Base-by-base conservation (phyloP, 2,797 vertebrate species). In the Diplodus sargus region DNA sequence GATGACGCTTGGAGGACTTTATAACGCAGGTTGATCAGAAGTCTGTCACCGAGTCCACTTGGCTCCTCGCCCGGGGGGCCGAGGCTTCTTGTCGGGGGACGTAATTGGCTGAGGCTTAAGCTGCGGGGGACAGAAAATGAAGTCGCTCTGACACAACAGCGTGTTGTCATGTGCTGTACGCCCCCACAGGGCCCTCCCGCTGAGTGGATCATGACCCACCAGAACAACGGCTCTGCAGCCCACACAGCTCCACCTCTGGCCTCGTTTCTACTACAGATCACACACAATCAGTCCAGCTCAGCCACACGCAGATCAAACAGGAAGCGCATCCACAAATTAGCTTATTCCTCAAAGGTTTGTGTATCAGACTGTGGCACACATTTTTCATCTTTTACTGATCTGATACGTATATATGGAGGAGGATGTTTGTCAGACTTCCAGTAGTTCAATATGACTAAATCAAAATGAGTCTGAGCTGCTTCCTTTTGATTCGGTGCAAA, bases 91-190 rank as follows among this genome's bases (percentile, higher is more conserved):
- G 3, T 17, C 12, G 4, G 17, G 60, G 54, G 66, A 39, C 45
- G 51, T 43, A 49, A 71, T 45, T 68, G 67, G 59, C 28, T 9
- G 49, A 58, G 64, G 62, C 20, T 11, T 11, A 57, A 30, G 70
- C 74, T 59, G 65, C 20, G 2, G 73, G 67, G 47, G 74, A 61
- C 28, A 20, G 49, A 61, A 57, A 39, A 58, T 42, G 18, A 39
- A 73, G 67, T 58, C 23, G 48, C 47, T 74, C 60, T 70, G 71
- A 71, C 45, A 64, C 39, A 54, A 14, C 68, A 18, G 58, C 14
- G 1, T 43, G 59, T 10, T 23, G 28, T 70, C 57, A 61, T 74
- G 42, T 56, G 49, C 34, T 64, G 47, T 12, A 22, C 0, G 2
- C 51, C 28, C 67, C 62, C 63, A n/a, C 28, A 57, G 60, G 10